Evolutionary conservation across 2,113 vertebrate species (phyloP).

Genomic region (Gallinago media): DNA sequence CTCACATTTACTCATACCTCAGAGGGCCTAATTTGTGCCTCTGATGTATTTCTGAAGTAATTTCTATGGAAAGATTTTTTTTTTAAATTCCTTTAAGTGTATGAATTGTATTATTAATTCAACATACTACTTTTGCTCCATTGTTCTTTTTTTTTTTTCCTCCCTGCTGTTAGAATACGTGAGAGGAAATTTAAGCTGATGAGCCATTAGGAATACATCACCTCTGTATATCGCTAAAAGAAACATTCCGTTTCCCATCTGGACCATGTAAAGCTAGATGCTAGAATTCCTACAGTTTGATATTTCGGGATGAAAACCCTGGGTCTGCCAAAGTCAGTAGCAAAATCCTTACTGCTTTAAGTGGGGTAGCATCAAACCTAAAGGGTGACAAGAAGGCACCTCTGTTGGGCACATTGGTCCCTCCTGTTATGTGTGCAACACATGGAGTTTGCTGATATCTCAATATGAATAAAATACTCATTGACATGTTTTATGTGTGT

Average conservation of each 20-base stretch:
- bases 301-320: not conserved
- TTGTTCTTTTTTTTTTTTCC: not conserved
- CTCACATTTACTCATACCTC: conserved; percentile 54
- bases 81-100: conserved; percentile 32
- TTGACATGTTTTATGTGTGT: conserved; percentile 24
- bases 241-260: not conserved
- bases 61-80: conserved; percentile 52
- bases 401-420: not conserved
- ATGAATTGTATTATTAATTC: conserved; percentile 63
- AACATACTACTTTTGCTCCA: conserved; percentile 34
- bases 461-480: conserved; percentile 48
- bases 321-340: not conserved
- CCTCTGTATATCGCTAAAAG: not conserved
- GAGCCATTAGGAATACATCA: conserved; percentile 23
- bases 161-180: not conserved
- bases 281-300: not conserved
- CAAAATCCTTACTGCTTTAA: conserved; percentile 12
- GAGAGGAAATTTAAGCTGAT: conserved; percentile 28
- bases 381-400: not conserved
- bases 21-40: conserved; percentile 64
- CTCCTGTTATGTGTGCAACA: conserved; percentile 24
- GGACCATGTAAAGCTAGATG: not conserved
- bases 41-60: conserved; percentile 66
- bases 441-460: conserved; percentile 28
- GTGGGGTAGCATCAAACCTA: not conserved